phyloP scores from a whole-genome alignment of 2,797 vertebrate species.

The Trematomus bernacchii region DNA sequence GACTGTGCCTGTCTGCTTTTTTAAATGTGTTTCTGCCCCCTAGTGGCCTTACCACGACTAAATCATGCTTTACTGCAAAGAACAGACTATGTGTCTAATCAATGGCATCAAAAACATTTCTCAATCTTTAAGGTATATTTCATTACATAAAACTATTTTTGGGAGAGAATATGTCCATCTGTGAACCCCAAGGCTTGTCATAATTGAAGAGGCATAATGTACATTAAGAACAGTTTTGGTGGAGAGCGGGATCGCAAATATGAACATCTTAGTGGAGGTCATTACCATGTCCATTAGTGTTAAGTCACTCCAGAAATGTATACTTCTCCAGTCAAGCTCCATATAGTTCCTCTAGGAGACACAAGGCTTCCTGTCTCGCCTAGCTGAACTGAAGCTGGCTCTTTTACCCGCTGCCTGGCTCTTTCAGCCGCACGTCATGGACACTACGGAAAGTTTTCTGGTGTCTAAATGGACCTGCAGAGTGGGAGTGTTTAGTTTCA shows the following conservation, averaged over 20 bases:
- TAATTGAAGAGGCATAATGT: background rate
- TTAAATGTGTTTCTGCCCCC: conserved; percentile 32
- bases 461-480: conserved; percentile 38
- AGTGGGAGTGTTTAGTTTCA: conserved; percentile 49
- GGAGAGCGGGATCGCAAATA: conserved; percentile 29
- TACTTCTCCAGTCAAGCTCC: conserved; percentile 36
- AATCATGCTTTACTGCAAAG: background rate
- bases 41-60: conserved; percentile 22
- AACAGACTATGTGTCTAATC: background rate
- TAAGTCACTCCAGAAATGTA: conserved; percentile 66
- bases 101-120: background rate
- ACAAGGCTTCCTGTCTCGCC: conserved; percentile 58
- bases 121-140: background rate
- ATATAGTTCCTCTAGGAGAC: conserved; percentile 46
- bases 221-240: conserved; percentile 20
- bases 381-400: conserved; percentile 52
- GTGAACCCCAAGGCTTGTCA: conserved; percentile 1
- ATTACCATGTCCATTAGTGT: conserved; percentile 68
- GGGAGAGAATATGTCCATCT: background rate
- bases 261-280: conserved; percentile 46
- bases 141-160: background rate
- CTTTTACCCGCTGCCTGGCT: conserved; percentile 40
- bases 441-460: conserved; percentile 51
- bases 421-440: conserved; percentile 31
- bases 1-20: background rate